These are phyloP conservation scores for Eristalinus aeneus DNA, from an alignment of 2,888 invertebrate species.

Conservation along the genomic window DNA sequence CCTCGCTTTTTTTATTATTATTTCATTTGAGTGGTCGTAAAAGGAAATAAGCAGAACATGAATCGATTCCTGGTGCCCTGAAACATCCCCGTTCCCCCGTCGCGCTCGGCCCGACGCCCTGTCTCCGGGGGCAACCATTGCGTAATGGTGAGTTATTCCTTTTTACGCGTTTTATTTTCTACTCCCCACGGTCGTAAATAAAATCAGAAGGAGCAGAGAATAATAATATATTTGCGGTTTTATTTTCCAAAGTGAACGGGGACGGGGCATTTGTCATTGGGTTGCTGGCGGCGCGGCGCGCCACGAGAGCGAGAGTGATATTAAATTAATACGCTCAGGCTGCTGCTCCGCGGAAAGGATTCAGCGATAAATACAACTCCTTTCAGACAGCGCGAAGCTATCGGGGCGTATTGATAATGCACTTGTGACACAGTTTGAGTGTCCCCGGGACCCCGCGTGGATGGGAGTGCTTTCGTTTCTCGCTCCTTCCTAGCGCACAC, in stretches of 20 bases:
- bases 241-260: constrained; percentile 15
- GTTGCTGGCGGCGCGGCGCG: background rate
- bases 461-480: background rate
- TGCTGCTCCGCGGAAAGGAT: background rate
- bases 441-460: background rate
- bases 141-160: constrained; percentile 41
- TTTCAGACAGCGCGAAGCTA: background rate
- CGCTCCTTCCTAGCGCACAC: background rate
- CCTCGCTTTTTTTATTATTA: constrained; percentile 28
- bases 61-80: constrained; percentile 63
- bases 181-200: constrained; percentile 54
- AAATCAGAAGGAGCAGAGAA: constrained; percentile 49
- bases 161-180: constrained; percentile 31
- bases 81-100: constrained; percentile 12
- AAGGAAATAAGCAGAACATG: constrained; percentile 68
- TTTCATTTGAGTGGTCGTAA: constrained; percentile 60
- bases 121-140: constrained; percentile 27
- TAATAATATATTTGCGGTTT: constrained; percentile 59
- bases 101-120: background rate
- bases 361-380: background rate
- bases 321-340: constrained; percentile 36
- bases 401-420: constrained; percentile 37
- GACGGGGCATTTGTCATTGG: background rate
- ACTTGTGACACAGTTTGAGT: constrained; percentile 37
- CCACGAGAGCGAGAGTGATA: background rate